Percentiles rank a stretch among this genome's conserved stretches.
phyloP scores from a whole-genome alignment of 2,888 invertebrate genomes.

The Philopedon plagiatum region DNA sequence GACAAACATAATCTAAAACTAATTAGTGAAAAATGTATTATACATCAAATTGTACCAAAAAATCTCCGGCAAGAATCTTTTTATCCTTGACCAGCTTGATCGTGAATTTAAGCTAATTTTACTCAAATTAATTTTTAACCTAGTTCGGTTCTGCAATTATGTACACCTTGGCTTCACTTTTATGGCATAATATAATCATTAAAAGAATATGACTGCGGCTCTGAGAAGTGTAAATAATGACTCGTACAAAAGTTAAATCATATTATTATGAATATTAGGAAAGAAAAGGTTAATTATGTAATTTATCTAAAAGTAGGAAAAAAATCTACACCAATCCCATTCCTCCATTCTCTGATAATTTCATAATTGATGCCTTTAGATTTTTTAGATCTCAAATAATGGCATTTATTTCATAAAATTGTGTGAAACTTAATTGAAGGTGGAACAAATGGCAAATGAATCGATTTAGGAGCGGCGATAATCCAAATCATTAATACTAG shows the following conservation, averaged over 20 bases:
- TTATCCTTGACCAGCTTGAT: too few species aligned
- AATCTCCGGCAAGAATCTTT: too few species aligned
- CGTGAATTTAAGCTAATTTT: too few species aligned
- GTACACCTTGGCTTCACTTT: conserved; percentile 28
- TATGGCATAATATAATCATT: conserved; percentile 37
- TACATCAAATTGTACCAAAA: too few species aligned
- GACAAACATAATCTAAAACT: too few species aligned
- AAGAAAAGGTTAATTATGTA: conserved; percentile 31
- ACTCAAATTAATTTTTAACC: background rate
- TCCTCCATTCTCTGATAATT: background rate
- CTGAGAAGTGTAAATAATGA: conserved; percentile 29
- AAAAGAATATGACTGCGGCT: conserved; percentile 23
- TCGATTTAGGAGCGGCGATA: too few species aligned
- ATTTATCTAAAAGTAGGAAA: conserved; percentile 26
- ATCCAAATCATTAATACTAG: too few species aligned
- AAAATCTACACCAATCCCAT: conserved; percentile 18
- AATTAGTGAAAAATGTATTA: too few species aligned
- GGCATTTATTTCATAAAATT: background rate
- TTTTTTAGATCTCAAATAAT: background rate
- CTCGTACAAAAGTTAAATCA: conserved; percentile 29
- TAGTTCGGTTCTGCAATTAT: conserved; percentile 11
- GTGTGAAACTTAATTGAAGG: background rate
- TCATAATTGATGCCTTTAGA: conserved; percentile 2
- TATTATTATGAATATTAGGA: conserved; percentile 21
- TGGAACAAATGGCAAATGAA: too few species aligned